Conservation (phyloP, 2,797 vertebrate species). For the Arctocebus calabarensis region DNA sequence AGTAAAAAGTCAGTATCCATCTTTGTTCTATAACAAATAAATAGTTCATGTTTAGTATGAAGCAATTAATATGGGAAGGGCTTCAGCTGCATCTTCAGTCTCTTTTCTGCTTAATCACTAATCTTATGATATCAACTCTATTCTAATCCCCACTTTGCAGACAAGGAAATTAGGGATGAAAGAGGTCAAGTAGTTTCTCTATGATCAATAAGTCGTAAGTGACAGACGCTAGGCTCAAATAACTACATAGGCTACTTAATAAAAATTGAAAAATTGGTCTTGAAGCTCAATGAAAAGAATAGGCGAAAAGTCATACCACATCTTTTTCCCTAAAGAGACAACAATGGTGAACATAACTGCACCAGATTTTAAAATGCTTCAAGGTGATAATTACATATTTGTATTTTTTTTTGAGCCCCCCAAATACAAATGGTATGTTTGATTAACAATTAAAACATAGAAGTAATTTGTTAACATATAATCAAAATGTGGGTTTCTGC, state of each 20-base stretch:
- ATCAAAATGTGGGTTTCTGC: conserved; percentile 41
- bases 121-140: conserved; percentile 33
- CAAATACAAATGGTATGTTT: conserved; percentile 26
- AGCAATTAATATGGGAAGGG: not conserved
- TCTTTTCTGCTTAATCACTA: conserved; percentile 49
- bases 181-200: not conserved
- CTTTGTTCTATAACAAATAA: conserved; percentile 25
- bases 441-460: conserved; percentile 53
- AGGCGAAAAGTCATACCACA: not conserved
- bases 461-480: conserved; percentile 39
- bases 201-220: not conserved
- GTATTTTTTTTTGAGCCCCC: conserved; percentile 44
- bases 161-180: conserved; percentile 23
- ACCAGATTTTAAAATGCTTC: not conserved
- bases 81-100: conserved; percentile 37
- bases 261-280: not conserved
- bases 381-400: conserved; percentile 42
- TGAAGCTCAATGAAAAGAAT: not conserved
- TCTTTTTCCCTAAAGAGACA: not conserved
- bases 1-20: not conserved
- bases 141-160: conserved; percentile 1
- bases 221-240: not conserved
- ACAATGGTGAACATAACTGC: not conserved
- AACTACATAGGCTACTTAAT: not conserved
- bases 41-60: conserved; percentile 21